These are phyloP conservation scores for Papilio machaon DNA, from an alignment of 1,140 invertebrate genomes.

Conservation along the genomic window DNA sequence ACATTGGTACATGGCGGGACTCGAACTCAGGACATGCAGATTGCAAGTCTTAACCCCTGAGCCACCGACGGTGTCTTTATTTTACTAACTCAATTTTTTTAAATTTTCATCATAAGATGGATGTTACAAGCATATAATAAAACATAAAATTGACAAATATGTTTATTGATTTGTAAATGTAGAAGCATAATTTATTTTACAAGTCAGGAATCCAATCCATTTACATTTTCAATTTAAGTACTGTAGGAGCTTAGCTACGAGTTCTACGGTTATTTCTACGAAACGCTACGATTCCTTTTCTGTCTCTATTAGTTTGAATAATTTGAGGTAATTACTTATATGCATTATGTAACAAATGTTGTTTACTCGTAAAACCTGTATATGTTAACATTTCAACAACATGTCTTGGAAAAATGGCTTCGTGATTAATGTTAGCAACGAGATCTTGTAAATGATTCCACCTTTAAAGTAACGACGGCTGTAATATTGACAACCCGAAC, in stretches of 20 bases:
- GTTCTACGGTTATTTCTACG: not conserved
- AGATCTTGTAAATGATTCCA: constrained; percentile 32
- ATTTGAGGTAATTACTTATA: not conserved
- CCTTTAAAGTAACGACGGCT: constrained; percentile 35
- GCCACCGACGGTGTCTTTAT: no score
- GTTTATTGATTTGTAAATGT: no score
- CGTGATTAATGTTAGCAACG: constrained; percentile 30
- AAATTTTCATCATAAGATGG: no score
- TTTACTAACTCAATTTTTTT: no score
- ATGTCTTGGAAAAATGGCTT: constrained; percentile 4
- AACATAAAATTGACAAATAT: no score
- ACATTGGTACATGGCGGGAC: no score
- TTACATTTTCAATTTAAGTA: not conserved
- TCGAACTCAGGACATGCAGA: no score
- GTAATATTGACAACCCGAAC: constrained; percentile 20
- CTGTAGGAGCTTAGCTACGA: not conserved
- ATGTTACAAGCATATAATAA: no score
- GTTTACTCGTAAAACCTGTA: constrained; percentile 22
- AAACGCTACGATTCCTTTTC: not conserved
- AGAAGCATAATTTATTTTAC: not conserved
- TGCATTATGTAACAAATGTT: not conserved
- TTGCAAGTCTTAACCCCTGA: no score
- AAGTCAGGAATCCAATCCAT: not conserved
- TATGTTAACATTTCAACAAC: constrained; percentile 16
- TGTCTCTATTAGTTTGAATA: not conserved